phyloP scores from a whole-genome alignment of 1,140 invertebrate species.

The Goniozus legneri region DNA sequence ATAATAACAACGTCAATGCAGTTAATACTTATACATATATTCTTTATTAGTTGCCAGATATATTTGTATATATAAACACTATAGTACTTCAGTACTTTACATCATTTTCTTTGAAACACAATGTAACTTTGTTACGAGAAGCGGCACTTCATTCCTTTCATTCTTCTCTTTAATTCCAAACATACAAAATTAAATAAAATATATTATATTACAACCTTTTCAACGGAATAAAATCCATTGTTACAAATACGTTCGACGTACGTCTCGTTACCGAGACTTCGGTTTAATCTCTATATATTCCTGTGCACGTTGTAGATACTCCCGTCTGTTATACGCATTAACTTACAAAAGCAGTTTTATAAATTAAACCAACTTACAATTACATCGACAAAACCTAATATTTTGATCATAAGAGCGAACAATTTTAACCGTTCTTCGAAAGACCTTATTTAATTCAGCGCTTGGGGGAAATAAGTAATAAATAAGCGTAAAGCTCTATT shows the following conservation, averaged over 20 bases:
- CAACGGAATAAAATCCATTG: background rate
- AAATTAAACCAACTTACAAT: too few relatives aligned
- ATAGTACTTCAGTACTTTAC: slow-evolving; percentile 15
- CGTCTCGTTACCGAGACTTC: too few relatives aligned
- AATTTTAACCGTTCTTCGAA: too few relatives aligned
- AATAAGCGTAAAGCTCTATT: too few relatives aligned
- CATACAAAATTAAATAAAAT: slow-evolving; percentile 31
- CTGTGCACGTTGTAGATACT: too few relatives aligned
- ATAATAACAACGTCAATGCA: background rate
- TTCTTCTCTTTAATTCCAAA: slow-evolving; percentile 12
- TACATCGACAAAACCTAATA: too few relatives aligned
- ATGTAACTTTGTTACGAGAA: slow-evolving; percentile 23
- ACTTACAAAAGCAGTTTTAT: too few relatives aligned
- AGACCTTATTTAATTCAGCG: too few relatives aligned
- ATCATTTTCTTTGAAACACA: slow-evolving; percentile 11
- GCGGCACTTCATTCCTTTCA: background rate
- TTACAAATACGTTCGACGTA: background rate
- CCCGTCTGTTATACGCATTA: too few relatives aligned
- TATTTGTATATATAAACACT: slow-evolving; percentile 16
- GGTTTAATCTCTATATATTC: too few relatives aligned
- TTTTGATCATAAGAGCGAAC: too few relatives aligned
- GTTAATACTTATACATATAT: background rate
- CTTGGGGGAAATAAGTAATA: too few relatives aligned
- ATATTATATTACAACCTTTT: slow-evolving; percentile 17
- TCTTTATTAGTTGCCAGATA: slow-evolving; percentile 26